These are phyloP conservation scores for Uromys caudimaculatus DNA, from an alignment of 2,797 vertebrate genomes.

Conservation along the genomic window DNA sequence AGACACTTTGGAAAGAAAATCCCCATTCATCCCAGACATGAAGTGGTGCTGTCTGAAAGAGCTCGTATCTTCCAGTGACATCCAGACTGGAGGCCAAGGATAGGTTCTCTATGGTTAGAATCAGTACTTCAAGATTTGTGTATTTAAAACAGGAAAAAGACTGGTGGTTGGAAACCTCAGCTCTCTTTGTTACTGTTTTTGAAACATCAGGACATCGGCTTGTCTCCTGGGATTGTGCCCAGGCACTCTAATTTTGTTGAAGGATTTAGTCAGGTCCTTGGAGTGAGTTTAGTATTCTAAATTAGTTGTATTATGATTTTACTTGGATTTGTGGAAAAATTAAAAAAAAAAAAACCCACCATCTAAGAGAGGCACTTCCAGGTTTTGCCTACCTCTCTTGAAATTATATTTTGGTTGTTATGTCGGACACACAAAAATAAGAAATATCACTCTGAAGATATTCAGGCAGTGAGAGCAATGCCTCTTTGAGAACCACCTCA, in stretches of 20 bases:
- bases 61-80: constrained; percentile 47
- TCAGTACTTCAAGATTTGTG: constrained; percentile 72
- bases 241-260: constrained; percentile 80
- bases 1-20: constrained; percentile 55
- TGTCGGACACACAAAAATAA: constrained; percentile 69
- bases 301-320: constrained; percentile 81
- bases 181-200: constrained; percentile 81
- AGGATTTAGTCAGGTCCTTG: constrained; percentile 77
- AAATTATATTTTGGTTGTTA: constrained; percentile 79
- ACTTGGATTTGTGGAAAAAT: constrained; percentile 78
- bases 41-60: constrained; percentile 48
- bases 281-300: constrained; percentile 78
- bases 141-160: constrained; percentile 74
- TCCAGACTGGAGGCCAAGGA: constrained; percentile 63
- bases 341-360: constrained; percentile 55
- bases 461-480: constrained; percentile 47
- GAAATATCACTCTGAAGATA: constrained; percentile 73
- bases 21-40: constrained; percentile 50
- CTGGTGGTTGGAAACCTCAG: constrained; percentile 76
- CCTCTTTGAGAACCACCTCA: constrained; percentile 56
- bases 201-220: constrained; percentile 82
- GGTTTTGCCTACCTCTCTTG: constrained; percentile 76
- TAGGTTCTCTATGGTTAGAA: constrained; percentile 70
- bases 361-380: constrained; percentile 73
- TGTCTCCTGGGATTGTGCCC: constrained; percentile 80